Base-by-base conservation (phyloP, 2,888 invertebrate species). In the Spatulosminthurus flaviceps region DNA sequence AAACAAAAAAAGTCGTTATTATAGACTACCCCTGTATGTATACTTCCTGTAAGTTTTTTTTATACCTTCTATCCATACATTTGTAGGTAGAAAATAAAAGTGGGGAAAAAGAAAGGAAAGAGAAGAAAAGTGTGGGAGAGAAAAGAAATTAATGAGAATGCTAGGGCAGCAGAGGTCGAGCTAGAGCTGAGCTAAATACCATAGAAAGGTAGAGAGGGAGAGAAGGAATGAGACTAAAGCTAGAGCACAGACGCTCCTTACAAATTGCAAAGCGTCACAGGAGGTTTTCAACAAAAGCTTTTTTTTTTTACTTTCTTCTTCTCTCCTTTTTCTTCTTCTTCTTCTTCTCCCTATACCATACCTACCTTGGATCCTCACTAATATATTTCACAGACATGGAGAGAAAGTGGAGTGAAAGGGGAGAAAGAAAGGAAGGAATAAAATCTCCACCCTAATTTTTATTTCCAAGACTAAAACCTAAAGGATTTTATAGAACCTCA, bases 201-300 rank as follows among this genome's bases (percentile, higher is more conserved):
- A 28, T 24, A 67, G n/a, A n/a, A n/a, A n/a, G n/a, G n/a, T 26
- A 26, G 28, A 26, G 13, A 28, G 28, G 16, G 7, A 51, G 9
- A 51, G 7, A 51, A n/a, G 9, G 16, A 51, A 51, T 51, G 51
- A 51, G 51, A 51, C 41, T 7, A 41, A 13, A 41, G 41, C 13
- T 13, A 41, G 41, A 41, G 13, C 41, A 41, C 41, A 9, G 41
- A 41, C 7, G 26, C 67, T 26, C 29, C 66, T 29, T 64, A 75
- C 64, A 75, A 75, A 74, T 74, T 74, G 60, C 61, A 74, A 75
- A 75, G 75, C 75, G 75, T 64, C 75, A 34, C 75, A 75, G 75
- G 75, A 75, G 75, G 22, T 75, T 64, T 28, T 66, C 29, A 41
- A 26, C 41, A 75, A 75, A n/a, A n/a, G n/a, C n/a, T n/a, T 11